Base-by-base conservation (phyloP, 2,888 invertebrate species). In the Alcis repandata region DNA sequence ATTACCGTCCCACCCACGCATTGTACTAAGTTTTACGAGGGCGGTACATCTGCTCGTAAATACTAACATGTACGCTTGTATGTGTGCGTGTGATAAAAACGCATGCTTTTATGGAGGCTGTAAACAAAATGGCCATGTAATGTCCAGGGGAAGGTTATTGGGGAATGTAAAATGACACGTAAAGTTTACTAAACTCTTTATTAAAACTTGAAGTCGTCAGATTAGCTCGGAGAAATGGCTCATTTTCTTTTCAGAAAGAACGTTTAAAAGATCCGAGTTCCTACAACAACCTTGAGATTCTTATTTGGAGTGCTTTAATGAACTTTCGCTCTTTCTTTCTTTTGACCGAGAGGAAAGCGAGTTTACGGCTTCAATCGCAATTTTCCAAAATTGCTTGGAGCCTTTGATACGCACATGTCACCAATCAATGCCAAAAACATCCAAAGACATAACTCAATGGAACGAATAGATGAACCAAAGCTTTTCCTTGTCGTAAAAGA, bases 81-180 rank as follows among this genome's bases (percentile, higher is more conserved):
- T 53, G 51, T 38, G 41, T 66, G 51, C 59, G 69, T 66, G 78
- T 72, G 77, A 84, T 83, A 83, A 85, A 87, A 83, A 81, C 71
- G 72, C 79, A 79, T 82, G 79, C 73, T 78, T 84, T 87, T 86
- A 85, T 79, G 72, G 72, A 36, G 70, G 79, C 72, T 75, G 78
- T 85, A 87, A 86, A 88, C 80, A 81, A 84, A 84, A 87, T 82
- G 83, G 83, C 80, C 81, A 74, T 79, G 80, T 86, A 83, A 86
- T 84, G 82, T 75, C 74, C 65, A 60, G 43, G 59, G 20, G 1
- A 8, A 15, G 17, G 46, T 56, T 57, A 53, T 61, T 51, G 65
- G 48, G 49, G 33, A 58, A 22, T 56, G 60, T 65, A 60, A 60
- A 65, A 53, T 40, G 36, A 43, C 38, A 43, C 59, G 57, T 60